Evolutionary conservation across 2,888 invertebrate species (phyloP).

Genomic region (Sabellastarte sp.): DNA sequence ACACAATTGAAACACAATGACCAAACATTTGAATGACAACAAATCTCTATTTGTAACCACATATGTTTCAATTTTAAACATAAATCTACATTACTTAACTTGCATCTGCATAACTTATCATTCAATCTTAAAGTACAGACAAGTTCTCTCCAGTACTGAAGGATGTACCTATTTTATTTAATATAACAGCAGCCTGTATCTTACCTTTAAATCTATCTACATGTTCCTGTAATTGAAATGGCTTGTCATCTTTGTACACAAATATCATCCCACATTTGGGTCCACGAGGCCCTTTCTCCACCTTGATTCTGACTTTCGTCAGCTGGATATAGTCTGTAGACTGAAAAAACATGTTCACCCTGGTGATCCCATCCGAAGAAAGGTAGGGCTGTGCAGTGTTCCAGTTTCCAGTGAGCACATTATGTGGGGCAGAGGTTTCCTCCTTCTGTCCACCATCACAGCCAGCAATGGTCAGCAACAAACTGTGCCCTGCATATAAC

Average conservation of each 20-base stretch:
- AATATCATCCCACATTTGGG: conserved; percentile 50
- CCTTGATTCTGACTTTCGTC: conserved; percentile 51
- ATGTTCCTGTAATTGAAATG: conserved; percentile 40
- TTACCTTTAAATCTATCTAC: conserved; percentile 37
- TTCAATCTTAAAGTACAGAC: too few relatives aligned
- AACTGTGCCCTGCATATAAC: too few relatives aligned
- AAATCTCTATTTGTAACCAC: too few relatives aligned
- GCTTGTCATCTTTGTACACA: conserved; percentile 46
- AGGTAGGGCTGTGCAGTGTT: conserved; percentile 33
- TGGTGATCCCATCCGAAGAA: conserved; percentile 47
- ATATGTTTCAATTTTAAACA: too few relatives aligned
- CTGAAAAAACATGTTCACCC: conserved; percentile 54
- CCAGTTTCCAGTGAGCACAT: conserved; percentile 41
- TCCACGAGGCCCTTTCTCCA: conserved; percentile 44
- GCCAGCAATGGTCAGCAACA: conserved; percentile 31
- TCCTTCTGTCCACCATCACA: conserved; percentile 52
- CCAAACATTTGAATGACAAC: too few relatives aligned
- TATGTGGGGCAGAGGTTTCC: conserved; percentile 41
- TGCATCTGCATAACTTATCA: too few relatives aligned
- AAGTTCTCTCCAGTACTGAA: too few relatives aligned
- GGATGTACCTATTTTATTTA: too few relatives aligned
- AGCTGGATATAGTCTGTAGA: conserved; percentile 42
- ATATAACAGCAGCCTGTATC: too few relatives aligned
- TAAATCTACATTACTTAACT: too few relatives aligned
- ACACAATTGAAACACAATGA: too few relatives aligned